Evolutionary conservation across 92 coral and sea anemone genomes (phyloP), one percentile per base, ranked within the genome.

Genomic region (Parazoanthus darwini): DNA sequence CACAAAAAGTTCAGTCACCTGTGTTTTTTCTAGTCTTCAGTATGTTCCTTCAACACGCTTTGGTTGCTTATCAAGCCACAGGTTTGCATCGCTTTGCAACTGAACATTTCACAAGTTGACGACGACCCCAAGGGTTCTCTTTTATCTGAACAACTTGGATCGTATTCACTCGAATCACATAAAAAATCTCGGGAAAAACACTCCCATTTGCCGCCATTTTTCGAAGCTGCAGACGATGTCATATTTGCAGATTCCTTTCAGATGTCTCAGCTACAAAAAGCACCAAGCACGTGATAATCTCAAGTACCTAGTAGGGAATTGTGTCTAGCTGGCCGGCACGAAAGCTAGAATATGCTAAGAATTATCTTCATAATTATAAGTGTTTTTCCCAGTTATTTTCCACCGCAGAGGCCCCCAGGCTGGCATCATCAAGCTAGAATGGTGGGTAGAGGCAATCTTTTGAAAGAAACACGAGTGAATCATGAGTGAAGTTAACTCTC

Each of bases 401-500:
- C 51, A 46, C 4, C 8, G 8, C 51, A 46, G 51, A 81, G 8
- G 68, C 54, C 68, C 68, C 63, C 0, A 71, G 33, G 33, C 63
- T 46, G 11, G 51, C 51, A 71, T 71, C 76, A 43, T 38, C 1
- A 78, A 78, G 82, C n/a, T 78, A 78, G 65, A 8, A 11, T 78
- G 51, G 51, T 46, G 51, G 51, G 51, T 46, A 46, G 51, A 46
- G 51, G 51, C 51, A 46, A 46, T 46, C 51, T 0, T 46, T 10
- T 46, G 51, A 46, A 46, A 46, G 51, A 46, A 4, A 46, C 51
- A 0, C 6, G 82, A 86, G 51, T 77, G 85, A 84, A 38, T 20
- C 81, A 73, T 20, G 78, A 89, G 54, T 89, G 82, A 84, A 89
- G 82, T 76, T 20, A 44, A 67, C 82, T 89, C 91, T 85, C 91